Base-by-base conservation (phyloP, 2,797 vertebrate species). In the Fistularia commersonii region DNA sequence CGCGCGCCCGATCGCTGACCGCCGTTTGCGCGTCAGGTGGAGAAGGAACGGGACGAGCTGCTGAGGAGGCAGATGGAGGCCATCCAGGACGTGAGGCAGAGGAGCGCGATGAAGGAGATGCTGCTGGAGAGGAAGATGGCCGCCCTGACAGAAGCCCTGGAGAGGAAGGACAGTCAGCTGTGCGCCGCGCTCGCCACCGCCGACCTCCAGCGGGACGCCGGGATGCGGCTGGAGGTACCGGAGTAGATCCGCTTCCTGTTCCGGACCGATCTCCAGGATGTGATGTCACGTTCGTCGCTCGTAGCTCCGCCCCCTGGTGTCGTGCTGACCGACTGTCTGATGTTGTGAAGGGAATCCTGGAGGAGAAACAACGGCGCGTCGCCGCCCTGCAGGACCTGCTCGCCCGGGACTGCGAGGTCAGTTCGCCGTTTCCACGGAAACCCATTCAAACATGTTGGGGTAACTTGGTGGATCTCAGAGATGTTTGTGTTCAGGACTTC, bases 21-120 rank as follows among this genome's bases (percentile, higher is more conserved):
- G 33, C 8, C 11, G 34, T 5, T 11, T 0, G 1, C 9, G 5
- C 1, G 1, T 3, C 72, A 85, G 83, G 50, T 83, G 0, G 35
- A 79, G 65, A 45, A 13, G 50, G 83, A 85, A 61, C 76, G 81
- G 0, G 70, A 83, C 7, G 62, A 79, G 45, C 66, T 85, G 62
- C 55, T 79, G 61, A 45, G 1, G 62, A 46, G 6, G 3, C 79
- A 83, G 54, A 73, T 4, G 5, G 48, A 72, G n/a, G 32, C 14
- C 7, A 23, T 83, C 11, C 11, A 76, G 64, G 66, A 72, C 1
- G 0, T 82, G 1, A 81, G 75, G 79, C 70, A 33, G 70, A 50
- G 8, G 54, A 63, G 58, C 32, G 33, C 32, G 0, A 36, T 79
- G 58, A 80, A 76, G 70, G 51, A 69, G 44, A 0, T 63, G 54